Conservation (phyloP, 2,888 invertebrate species). For the Actias luna region DNA sequence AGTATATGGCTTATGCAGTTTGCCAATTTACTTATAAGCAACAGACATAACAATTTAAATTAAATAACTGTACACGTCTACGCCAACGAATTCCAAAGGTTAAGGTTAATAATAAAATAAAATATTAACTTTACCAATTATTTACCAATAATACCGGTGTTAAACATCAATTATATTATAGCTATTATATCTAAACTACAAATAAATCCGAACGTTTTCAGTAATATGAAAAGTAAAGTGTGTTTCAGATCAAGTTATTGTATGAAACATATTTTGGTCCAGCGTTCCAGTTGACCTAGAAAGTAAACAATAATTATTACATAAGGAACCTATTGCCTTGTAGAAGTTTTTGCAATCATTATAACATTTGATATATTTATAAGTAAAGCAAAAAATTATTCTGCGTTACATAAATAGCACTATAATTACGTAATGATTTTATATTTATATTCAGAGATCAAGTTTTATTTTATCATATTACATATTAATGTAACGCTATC, state of each 20-base stretch:
- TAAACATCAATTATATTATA: too few species aligned
- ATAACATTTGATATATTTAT: not conserved
- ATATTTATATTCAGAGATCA: not conserved
- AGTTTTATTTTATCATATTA: constrained; percentile 1
- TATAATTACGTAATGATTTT: not conserved
- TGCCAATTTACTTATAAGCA: too few species aligned
- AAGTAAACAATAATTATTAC: not conserved
- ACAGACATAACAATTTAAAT: too few species aligned
- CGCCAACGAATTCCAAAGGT: too few species aligned
- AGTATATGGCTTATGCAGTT: too few species aligned
- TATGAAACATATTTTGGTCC: not conserved
- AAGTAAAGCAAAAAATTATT: not conserved
- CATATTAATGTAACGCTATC: not conserved
- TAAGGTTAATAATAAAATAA: too few species aligned
- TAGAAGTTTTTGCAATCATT: not conserved
- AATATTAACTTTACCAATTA: too few species aligned
- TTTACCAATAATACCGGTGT: too few species aligned
- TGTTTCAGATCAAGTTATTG: too few species aligned
- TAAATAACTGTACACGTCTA: too few species aligned
- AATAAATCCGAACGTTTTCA: too few species aligned
- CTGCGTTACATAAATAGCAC: not conserved
- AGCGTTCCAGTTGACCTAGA: not conserved
- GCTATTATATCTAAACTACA: not conserved
- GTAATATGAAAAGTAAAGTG: too few species aligned
- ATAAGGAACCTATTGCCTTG: not conserved